Evolutionary conservation across 1,140 invertebrate species (phyloP), one percentile per base, ranked within the genome.

Genomic region (Lysiphlebus fabarum): DNA sequence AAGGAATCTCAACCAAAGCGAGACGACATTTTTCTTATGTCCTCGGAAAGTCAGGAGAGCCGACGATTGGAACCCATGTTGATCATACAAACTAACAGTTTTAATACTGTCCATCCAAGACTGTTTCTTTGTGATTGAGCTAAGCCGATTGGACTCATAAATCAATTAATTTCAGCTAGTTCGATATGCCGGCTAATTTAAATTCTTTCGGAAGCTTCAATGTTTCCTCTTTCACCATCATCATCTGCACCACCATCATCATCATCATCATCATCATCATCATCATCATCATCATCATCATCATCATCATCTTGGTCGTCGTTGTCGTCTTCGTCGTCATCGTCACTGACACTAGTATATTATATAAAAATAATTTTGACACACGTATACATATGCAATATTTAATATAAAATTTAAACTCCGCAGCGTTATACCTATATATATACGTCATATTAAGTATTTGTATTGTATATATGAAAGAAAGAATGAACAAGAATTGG

Each of bases 121-220:
- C 38, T n/a, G 8, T 48, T 55, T 38, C 58, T 60, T 60, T 60
- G 58, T 55, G 53, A 55, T 48, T 4, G 33, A 55, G 48, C 58
- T 54, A 57, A 57, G 59, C 56, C 62, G 66, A 70, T 70, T 67
- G 57, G 63, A 62, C 66, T 67, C 69, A 75, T 75, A 77, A 77
- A 77, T 77, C 74, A 77, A 76, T 77, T 77, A 77, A 75, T 77
- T 77, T 77, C 72, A 74, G 73, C 73, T 73, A 70, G 72, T 73
- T 75, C 70, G 72, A 77, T 77, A 72, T 69, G 67, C 67, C 64
- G 65, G 67, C 65, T 77, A 75, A 77, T 77, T 76, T 77, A 77
- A 77, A 77, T 77, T 77, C 75, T 74, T 77, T 74, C 70, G 67
- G 72, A 68, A 75, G 70, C 44, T 12, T 53, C 17, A 26, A 26